Evolutionary conservation across 2,113 vertebrate genomes (phyloP).

Genomic region (Sebastes fasciatus): DNA sequence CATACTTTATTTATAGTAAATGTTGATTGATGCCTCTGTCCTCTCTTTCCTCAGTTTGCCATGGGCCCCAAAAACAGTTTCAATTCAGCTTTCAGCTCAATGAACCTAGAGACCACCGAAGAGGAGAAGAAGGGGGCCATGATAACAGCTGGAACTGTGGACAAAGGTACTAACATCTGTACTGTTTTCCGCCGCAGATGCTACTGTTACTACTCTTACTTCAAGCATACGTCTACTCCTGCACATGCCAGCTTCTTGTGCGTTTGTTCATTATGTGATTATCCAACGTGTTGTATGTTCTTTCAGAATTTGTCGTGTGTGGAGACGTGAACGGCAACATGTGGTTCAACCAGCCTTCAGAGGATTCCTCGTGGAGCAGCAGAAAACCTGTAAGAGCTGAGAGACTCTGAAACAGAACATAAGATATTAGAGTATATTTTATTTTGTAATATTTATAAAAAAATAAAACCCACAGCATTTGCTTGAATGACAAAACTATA

Average conservation of each 20-base stretch:
- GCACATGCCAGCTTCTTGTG: too few relatives aligned
- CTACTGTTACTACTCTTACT: background rate
- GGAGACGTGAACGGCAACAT: slow-evolving; percentile 82
- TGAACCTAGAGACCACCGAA: rapidly evolving
- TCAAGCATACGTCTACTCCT: background rate
- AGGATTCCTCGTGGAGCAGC: slow-evolving; percentile 58
- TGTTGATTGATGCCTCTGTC: background rate
- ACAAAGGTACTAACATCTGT: slow-evolving; percentile 41
- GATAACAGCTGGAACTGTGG: slow-evolving; percentile 69
- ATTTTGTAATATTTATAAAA: too few relatives aligned
- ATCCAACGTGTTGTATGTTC: background rate
- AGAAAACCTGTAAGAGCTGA: slow-evolving; percentile 74
- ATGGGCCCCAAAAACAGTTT: background rate
- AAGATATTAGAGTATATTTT: background rate
- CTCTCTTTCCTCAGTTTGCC: slow-evolving; percentile 56
- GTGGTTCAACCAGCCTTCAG: slow-evolving; percentile 74
- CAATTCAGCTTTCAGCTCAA: background rate
- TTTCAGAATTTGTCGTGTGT: slow-evolving; percentile 80
- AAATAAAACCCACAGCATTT: background rate
- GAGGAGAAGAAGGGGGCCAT: background rate
- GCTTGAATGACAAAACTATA: background rate
- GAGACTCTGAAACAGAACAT: background rate
- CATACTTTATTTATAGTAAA: background rate
- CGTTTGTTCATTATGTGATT: background rate
- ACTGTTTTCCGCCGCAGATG: background rate